These are phyloP conservation scores for Scopus umbretta DNA, from an alignment of 2,113 vertebrate genomes.

Conservation along the genomic window DNA sequence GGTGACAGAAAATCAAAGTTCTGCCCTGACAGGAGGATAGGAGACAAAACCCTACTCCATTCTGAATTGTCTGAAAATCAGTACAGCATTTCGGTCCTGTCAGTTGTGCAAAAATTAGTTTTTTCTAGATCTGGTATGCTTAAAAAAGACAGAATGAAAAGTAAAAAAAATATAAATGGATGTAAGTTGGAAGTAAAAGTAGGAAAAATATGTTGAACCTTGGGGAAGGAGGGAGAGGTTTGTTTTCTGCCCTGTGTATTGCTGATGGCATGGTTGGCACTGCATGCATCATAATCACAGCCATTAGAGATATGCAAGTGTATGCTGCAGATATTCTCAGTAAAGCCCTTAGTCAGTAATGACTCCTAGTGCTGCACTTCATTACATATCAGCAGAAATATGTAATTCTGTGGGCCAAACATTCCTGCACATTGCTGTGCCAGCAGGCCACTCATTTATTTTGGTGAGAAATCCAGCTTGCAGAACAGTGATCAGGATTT, in stretches of 20 bases:
- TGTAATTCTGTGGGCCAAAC: background rate
- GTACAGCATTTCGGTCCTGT: background rate
- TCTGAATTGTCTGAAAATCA: background rate
- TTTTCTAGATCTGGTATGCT: background rate
- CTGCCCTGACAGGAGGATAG: background rate
- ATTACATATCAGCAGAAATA: background rate
- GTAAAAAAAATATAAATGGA: background rate
- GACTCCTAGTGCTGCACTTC: background rate
- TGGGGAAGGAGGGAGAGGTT: background rate
- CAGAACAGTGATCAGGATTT: background rate
- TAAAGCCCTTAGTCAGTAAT: background rate
- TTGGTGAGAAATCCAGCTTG: background rate
- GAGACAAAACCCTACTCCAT: background rate
- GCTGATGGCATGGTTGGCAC: background rate
- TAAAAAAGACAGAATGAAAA: background rate
- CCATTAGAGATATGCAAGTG: background rate
- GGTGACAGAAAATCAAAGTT: background rate
- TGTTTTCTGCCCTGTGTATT: background rate
- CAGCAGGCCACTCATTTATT: background rate
- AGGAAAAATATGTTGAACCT: background rate
- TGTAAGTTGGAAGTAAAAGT: background rate
- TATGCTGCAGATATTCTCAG: background rate
- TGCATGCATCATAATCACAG: background rate
- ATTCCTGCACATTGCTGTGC: background rate
- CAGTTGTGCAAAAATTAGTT: background rate